Evolutionary conservation across 1,140 invertebrate genomes (phyloP).

Genomic region (Camponotus vicinus): DNA sequence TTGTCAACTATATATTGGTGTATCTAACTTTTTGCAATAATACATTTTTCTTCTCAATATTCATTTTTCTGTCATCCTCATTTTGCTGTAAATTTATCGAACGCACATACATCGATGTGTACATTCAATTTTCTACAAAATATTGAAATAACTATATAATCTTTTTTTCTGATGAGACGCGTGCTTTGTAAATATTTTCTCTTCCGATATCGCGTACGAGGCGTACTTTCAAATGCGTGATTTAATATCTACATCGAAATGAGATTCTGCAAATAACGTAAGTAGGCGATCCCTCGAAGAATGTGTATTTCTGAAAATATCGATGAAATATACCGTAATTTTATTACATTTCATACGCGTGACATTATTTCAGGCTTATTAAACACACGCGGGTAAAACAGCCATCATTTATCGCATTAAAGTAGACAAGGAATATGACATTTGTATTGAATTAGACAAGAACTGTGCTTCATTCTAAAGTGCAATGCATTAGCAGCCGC

Average conservation of each 20-base stretch:
- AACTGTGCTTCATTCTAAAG: conserved; percentile 54
- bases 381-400: not conserved
- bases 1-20: conserved; percentile 37
- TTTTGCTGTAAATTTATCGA: conserved; percentile 34
- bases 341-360: not conserved
- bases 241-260: not conserved
- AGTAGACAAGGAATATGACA: conserved; percentile 48
- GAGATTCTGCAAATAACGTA: not conserved
- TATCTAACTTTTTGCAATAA: not conserved
- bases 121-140: conserved; percentile 23
- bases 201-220: not conserved
- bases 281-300: not conserved
- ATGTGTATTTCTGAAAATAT: not conserved
- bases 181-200: conserved; percentile 18
- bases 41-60: conserved; percentile 14
- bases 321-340: not conserved
- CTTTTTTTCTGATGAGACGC: not conserved
- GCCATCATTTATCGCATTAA: conserved; percentile 53
- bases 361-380: not conserved
- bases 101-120: not conserved
- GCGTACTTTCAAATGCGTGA: not conserved
- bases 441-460: conserved; percentile 64
- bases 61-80: not conserved
- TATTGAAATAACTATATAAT: conserved; percentile 14
- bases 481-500: conserved; percentile 57